Conservation (phyloP, 2,797 vertebrate genomes). For the Ispidina picta region DNA sequence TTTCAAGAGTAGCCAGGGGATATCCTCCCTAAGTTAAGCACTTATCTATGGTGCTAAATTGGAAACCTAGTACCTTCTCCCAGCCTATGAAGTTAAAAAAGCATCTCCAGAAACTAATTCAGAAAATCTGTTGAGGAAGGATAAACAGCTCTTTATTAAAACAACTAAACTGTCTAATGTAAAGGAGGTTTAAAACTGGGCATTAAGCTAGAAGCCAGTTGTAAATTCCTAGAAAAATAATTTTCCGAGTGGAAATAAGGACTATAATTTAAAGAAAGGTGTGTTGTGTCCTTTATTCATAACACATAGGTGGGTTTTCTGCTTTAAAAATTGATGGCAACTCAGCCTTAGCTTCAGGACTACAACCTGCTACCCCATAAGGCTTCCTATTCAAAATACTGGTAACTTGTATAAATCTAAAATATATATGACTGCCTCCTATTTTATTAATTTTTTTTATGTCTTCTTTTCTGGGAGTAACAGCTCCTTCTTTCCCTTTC, state of each 20-base stretch:
- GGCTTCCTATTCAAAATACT: background rate
- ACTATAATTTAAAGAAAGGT: background rate
- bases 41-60: background rate
- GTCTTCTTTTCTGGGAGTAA: background rate
- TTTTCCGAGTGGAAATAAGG: background rate
- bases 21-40: background rate
- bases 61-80: background rate
- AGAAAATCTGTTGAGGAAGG: background rate
- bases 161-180: background rate
- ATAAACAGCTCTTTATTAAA: background rate
- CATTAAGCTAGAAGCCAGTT: background rate
- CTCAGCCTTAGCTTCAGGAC: background rate
- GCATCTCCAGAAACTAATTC: background rate
- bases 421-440: background rate
- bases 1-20: background rate
- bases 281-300: background rate
- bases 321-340: background rate
- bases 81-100: background rate
- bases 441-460: background rate
- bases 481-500: slow-evolving; percentile 41
- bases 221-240: background rate
- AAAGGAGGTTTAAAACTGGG: background rate
- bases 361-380: background rate
- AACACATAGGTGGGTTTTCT: background rate
- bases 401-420: background rate